Evolutionary conservation across 2,797 vertebrate species (phyloP).

Genomic region (Melopsittacus undulatus): DNA sequence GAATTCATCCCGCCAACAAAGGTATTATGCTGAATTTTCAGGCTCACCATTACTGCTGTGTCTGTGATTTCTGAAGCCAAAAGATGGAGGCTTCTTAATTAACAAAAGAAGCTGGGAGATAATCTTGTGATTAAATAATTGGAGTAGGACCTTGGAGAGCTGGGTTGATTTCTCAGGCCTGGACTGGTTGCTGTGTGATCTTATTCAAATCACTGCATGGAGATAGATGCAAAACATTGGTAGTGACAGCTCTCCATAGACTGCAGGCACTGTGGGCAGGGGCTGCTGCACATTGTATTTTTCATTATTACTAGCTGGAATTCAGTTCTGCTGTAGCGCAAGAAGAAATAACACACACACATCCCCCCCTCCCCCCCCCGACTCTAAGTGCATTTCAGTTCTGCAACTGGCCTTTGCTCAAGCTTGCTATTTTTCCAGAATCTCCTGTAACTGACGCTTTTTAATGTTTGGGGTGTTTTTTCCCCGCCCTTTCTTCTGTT

Average conservation of each 20-base stretch:
- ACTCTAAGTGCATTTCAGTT: neutral
- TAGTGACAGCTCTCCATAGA: neutral
- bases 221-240: neutral
- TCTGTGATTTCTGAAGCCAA: neutral
- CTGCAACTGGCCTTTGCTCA: constrained; percentile 1
- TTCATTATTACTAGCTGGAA: neutral
- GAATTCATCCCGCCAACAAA: neutral
- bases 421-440: constrained; percentile 31
- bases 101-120: constrained; percentile 2
- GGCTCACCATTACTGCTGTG: neutral
- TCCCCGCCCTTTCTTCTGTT: neutral
- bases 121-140: constrained; percentile 17
- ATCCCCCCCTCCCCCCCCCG: neutral
- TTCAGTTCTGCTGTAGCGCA: neutral
- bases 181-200: constrained; percentile 51
- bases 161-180: constrained; percentile 13
- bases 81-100: constrained; percentile 10
- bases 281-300: neutral
- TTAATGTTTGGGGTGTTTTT: neutral
- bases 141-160: neutral
- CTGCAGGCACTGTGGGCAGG: neutral
- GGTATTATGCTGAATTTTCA: neutral
- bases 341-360: neutral
- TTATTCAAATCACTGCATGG: neutral
- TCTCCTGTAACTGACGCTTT: constrained; percentile 36